These are phyloP conservation scores for Lophius americanus DNA, from an alignment of 2,797 vertebrate genomes.

Conservation along the genomic window DNA sequence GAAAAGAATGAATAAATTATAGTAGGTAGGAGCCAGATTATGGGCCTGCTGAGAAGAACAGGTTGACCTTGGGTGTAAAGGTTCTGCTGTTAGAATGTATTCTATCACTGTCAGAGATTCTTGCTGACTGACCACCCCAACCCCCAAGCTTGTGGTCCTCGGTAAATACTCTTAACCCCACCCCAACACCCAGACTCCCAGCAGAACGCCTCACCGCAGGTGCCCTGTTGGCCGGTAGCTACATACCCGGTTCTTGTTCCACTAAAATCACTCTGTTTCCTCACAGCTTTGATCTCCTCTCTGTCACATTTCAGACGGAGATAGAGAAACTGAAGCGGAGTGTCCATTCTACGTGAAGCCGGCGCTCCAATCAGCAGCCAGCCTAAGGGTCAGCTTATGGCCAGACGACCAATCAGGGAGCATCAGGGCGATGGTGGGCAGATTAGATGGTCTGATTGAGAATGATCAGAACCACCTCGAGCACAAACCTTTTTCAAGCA, in stretches of 20 bases:
- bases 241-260: not conserved
- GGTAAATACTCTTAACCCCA: slow-evolving; percentile 6
- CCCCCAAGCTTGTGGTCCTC: too few species aligned
- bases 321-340: slow-evolving; percentile 92
- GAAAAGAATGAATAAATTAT: too few species aligned
- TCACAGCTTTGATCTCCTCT: not conserved
- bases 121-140: too few species aligned
- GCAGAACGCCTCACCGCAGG: slow-evolving; percentile 5
- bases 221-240: not conserved
- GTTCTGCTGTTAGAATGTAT: too few species aligned
- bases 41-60: too few species aligned
- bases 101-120: too few species aligned
- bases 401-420: slow-evolving; percentile 34
- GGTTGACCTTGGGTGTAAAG: too few species aligned
- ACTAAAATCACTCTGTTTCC: not conserved
- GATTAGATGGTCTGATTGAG: slow-evolving; percentile 13
- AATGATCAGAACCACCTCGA: slow-evolving; percentile 40
- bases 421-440: slow-evolving; percentile 5
- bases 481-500: slow-evolving; percentile 67
- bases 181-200: not conserved
- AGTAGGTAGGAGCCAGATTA: too few species aligned
- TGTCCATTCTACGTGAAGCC: slow-evolving; percentile 86
- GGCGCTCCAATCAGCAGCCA: slow-evolving; percentile 12
- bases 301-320: slow-evolving; percentile 83
- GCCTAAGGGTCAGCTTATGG: slow-evolving; percentile 40